Percentiles rank a stretch among this genome's conserved stretches.
phyloP scores from a whole-genome alignment of 2,113 vertebrate genomes.

The Hassar affinis region DNA sequence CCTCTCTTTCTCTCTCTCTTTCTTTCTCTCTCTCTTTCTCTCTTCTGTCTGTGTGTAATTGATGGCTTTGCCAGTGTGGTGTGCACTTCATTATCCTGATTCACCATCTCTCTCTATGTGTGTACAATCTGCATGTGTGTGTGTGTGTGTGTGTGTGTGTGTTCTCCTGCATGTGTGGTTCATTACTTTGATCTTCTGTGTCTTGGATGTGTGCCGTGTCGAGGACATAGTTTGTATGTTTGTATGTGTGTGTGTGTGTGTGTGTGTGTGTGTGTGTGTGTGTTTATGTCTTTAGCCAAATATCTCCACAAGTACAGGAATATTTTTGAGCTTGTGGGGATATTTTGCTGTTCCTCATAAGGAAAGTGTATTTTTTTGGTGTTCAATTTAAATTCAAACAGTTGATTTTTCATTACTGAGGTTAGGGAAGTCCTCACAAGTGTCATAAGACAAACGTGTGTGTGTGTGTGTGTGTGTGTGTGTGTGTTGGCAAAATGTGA shows the following conservation, averaged over 20 bases:
- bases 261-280: too few relatives aligned
- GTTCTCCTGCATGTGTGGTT: conserved; percentile 56
- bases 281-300: too few relatives aligned
- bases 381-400: too few relatives aligned
- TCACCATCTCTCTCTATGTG: conserved; percentile 26
- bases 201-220: conserved; percentile 69
- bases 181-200: conserved; percentile 76
- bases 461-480: conserved; percentile 39
- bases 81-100: conserved; percentile 78
- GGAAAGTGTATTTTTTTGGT: too few relatives aligned
- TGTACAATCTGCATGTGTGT: too few relatives aligned
- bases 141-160: conserved; percentile 35
- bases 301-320: too few relatives aligned
- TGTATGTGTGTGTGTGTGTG: too few relatives aligned
- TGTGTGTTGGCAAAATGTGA: conserved; percentile 55
- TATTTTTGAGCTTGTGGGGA: too few relatives aligned
- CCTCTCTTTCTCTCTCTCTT: background rate
- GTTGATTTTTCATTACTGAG: too few relatives aligned
- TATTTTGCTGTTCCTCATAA: too few relatives aligned
- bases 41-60: conserved; percentile 55
- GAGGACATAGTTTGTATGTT: conserved; percentile 62
- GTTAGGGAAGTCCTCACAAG: too few relatives aligned
- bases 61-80: conserved; percentile 67
- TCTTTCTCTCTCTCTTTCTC: conserved; percentile 14
- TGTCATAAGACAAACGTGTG: too few relatives aligned